Percentiles rank a stretch among this genome's conserved stretches.
Conservation (phyloP, 2,888 invertebrate species). For the Zonitis immaculata region DNA sequence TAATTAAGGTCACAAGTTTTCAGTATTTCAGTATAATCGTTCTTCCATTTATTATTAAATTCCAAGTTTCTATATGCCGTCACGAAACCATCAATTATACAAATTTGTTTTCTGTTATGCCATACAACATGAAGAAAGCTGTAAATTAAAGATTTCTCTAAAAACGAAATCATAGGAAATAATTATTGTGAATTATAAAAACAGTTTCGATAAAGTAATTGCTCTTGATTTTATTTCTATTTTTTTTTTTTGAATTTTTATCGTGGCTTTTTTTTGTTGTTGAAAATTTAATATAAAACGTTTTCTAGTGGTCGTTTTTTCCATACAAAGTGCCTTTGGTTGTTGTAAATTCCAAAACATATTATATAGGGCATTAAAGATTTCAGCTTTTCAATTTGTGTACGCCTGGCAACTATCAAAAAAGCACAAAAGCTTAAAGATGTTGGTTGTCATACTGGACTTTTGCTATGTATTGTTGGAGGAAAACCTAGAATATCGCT, state of each 20-base stretch:
- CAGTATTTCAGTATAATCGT: neutral
- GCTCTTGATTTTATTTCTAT: too few species aligned
- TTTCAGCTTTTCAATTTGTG: conserved; percentile 13
- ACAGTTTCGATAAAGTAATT: too few species aligned
- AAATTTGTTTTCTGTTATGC: conserved; percentile 17
- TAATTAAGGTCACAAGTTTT: neutral
- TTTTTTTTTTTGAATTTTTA: too few species aligned
- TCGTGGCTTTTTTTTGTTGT: too few species aligned
- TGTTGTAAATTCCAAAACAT: conserved; percentile 7
- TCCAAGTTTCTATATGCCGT: neutral
- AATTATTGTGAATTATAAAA: too few species aligned
- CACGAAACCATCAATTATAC: conserved; percentile 17
- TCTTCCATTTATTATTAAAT: neutral
- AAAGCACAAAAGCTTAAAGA: conserved; percentile 11
- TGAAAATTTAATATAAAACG: too few species aligned
- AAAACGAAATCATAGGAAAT: too few species aligned
- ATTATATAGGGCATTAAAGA: conserved; percentile 9
- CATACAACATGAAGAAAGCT: conserved; percentile 6
- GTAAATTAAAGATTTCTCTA: too few species aligned
- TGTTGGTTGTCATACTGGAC: conserved; percentile 3
- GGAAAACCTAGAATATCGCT: too few species aligned
- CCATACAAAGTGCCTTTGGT: neutral
- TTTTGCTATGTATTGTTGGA: too few species aligned
- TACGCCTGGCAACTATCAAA: conserved; percentile 10
- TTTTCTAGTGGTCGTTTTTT: neutral